Percentiles rank a stretch among this genome's conserved stretches.
Conservation (phyloP, 2,113 vertebrate genomes). For the Archilochus colubris region DNA sequence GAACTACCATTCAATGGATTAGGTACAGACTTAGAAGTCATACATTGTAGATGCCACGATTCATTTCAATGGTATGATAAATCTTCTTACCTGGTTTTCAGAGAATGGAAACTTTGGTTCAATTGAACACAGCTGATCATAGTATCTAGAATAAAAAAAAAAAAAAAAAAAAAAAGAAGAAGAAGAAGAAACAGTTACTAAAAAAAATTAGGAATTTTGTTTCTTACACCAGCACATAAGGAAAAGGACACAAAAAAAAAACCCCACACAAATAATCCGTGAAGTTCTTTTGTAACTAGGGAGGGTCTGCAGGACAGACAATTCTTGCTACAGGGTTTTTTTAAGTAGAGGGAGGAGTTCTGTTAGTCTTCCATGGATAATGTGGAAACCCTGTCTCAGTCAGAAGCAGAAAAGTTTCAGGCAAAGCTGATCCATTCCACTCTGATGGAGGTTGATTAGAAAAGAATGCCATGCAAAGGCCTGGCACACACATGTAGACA, state of each 20-base stretch:
- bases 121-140: conserved; percentile 94
- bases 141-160: conserved; percentile 82
- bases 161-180: not conserved
- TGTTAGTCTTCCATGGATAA: not conserved
- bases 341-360: not conserved
- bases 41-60: accelerated
- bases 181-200: not conserved
- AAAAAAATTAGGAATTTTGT: not conserved
- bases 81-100: conserved; percentile 90
- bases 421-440: not conserved
- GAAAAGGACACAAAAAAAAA: not conserved
- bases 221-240: not conserved
- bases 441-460: not conserved
- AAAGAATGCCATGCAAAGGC: not conserved
- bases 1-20: not conserved
- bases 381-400: not conserved
- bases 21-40: not conserved
- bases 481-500: not conserved
- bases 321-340: not conserved
- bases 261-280: not conserved
- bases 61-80: not conserved
- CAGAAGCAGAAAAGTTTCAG: not conserved
- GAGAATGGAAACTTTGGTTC: conserved; percentile 98
- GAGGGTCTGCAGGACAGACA: not conserved
- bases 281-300: not conserved